phyloP scores from a whole-genome alignment of 2,888 invertebrate genomes.

The Drosophila gaucha region DNA sequence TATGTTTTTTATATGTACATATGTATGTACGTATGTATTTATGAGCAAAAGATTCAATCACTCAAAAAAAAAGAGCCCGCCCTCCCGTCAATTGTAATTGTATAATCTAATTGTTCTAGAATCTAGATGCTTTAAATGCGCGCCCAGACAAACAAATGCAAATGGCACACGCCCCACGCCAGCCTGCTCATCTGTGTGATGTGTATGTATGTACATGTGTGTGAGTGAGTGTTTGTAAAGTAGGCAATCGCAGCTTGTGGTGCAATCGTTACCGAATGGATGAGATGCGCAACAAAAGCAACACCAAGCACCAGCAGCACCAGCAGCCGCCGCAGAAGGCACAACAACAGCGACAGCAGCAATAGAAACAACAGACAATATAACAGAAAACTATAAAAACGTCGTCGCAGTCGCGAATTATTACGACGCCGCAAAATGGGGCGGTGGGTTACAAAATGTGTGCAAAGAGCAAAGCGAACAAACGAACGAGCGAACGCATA shows the following conservation, averaged over 20 bases:
- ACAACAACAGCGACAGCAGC: conserved; percentile 11
- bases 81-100: conserved; percentile 47
- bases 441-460: conserved; percentile 70
- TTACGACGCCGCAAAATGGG: conserved; percentile 73
- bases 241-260: conserved; percentile 48
- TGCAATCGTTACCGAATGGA: conserved; percentile 71
- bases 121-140: conserved; percentile 60
- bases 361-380: conserved; percentile 40
- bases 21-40: neutral
- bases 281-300: conserved; percentile 62
- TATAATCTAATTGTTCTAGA: conserved; percentile 75
- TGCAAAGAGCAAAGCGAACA: conserved; percentile 29
- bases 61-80: neutral
- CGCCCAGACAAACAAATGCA: conserved; percentile 51
- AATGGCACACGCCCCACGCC: conserved; percentile 30
- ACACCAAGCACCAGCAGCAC: conserved; percentile 9
- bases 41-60: neutral
- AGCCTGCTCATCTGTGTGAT: neutral
- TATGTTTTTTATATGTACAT: neutral
- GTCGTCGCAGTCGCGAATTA: conserved; percentile 74
- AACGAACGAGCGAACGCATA: conserved; percentile 10
- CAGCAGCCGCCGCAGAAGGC: conserved; percentile 8
- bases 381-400: conserved; percentile 75
- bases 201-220: neutral
- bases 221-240: conserved; percentile 20